phyloP scores from a whole-genome alignment of 2,113 vertebrate species.

The Aspiorhynchus laticeps region DNA sequence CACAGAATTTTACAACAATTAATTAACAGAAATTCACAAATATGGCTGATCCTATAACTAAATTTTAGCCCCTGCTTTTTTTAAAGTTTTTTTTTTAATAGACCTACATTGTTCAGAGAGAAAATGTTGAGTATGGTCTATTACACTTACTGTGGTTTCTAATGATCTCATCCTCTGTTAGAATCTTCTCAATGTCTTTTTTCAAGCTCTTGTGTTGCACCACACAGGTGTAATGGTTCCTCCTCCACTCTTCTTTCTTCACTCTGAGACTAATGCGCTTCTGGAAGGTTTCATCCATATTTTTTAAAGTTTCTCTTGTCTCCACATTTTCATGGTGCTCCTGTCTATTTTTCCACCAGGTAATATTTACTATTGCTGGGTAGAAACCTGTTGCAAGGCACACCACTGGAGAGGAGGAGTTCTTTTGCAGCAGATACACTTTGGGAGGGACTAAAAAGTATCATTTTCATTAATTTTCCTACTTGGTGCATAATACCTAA shows the following conservation, averaged over 20 bases:
- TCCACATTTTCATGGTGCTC: conserved; percentile 57
- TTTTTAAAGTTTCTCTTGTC: conserved; percentile 55
- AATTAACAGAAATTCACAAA: no score
- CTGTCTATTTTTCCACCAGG: conserved; percentile 36
- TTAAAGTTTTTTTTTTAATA: background rate
- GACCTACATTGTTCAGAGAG: background rate
- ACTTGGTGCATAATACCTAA: background rate
- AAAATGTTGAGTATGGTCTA: background rate
- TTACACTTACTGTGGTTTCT: background rate
- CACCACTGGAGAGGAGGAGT: conserved; percentile 51
- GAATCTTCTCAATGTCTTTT: background rate
- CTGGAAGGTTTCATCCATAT: conserved; percentile 64
- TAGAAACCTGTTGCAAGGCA: conserved; percentile 66
- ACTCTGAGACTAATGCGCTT: conserved; percentile 42
- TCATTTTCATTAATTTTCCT: background rate
- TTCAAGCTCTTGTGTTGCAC: conserved; percentile 34
- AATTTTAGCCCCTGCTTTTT: background rate
- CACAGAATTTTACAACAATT: no score
- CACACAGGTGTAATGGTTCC: conserved; percentile 26
- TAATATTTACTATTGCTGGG: conserved; percentile 44
- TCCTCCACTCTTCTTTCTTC: background rate
- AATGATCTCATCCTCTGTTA: background rate
- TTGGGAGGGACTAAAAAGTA: conserved; percentile 11
- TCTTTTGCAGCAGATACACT: conserved; percentile 44
- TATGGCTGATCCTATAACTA: background rate